Conservation (phyloP, 2,113 vertebrate genomes). For the Callopanchax toddi region DNA sequence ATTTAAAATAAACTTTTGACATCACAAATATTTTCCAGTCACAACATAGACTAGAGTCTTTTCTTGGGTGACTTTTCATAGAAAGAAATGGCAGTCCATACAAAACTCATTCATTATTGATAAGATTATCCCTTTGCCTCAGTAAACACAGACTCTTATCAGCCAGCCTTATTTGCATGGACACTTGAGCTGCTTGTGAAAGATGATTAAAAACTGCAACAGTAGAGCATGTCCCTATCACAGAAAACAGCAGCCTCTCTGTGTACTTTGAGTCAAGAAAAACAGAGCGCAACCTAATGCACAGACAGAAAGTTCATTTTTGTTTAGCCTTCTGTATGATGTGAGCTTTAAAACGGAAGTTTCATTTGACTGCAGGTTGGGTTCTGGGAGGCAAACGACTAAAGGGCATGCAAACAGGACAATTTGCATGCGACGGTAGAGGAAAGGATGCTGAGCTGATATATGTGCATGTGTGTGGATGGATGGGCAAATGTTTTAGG, state of each 20-base stretch:
- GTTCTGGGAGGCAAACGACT: conserved; percentile 28
- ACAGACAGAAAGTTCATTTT: conserved; percentile 33
- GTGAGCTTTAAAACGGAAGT: conserved; percentile 34
- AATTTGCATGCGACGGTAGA: conserved; percentile 67
- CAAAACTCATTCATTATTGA: conserved; percentile 56
- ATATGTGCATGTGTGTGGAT: neutral
- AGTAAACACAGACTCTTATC: conserved; percentile 53
- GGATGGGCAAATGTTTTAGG: neutral
- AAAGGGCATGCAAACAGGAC: conserved; percentile 65
- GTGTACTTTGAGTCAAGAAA: neutral
- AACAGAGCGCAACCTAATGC: conserved; percentile 4
- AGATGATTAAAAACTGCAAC: conserved; percentile 34
- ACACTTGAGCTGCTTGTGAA: conserved; percentile 27
- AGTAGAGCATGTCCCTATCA: conserved; percentile 2
- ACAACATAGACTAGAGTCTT: conserved; percentile 2
- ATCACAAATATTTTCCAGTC: conserved; percentile 12
- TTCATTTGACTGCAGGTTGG: conserved; percentile 73
- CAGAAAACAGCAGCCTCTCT: neutral
- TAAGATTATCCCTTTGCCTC: conserved; percentile 52
- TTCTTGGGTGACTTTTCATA: conserved; percentile 30
- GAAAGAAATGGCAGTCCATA: conserved; percentile 33
- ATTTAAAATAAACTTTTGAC: neutral
- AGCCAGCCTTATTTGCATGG: conserved; percentile 51
- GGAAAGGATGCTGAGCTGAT: conserved; percentile 22
- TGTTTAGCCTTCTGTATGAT: conserved; percentile 44